Conservation (phyloP, 2,113 vertebrate genomes). For the Cyprinodon brontotheroides region DNA sequence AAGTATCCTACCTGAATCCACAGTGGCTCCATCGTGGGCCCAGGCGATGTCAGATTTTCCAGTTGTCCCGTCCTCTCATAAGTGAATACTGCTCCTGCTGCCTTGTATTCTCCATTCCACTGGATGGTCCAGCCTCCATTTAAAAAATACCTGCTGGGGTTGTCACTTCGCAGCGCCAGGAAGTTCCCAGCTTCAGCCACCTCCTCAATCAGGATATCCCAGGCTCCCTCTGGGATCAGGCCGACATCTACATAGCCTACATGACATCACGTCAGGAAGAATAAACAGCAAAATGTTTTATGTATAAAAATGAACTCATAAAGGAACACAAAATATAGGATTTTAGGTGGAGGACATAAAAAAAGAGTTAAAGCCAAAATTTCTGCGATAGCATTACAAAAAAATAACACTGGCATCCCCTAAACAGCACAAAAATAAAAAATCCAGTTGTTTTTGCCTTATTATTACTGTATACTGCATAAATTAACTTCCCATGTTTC, state of each 20-base stretch:
- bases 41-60: conserved; percentile 93
- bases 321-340: neutral
- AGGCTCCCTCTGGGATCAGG: conserved; percentile 89
- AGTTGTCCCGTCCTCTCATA: conserved; percentile 87
- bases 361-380: neutral
- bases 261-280: neutral
- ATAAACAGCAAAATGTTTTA: neutral
- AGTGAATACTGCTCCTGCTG: conserved; percentile 92
- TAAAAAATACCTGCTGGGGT: conserved; percentile 89
- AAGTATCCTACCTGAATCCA: conserved; percentile 91
- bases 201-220: conserved; percentile 90
- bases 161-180: conserved; percentile 87
- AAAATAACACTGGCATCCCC: too few species aligned
- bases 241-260: conserved; percentile 94
- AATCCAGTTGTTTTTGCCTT: neutral
- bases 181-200: conserved; percentile 90
- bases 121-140: conserved; percentile 96
- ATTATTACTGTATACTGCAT: neutral
- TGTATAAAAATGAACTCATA: neutral
- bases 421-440: neutral
- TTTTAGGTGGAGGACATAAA: neutral
- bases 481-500: neutral
- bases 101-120: conserved; percentile 92
- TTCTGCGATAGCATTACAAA: neutral
- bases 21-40: conserved; percentile 89